Percentiles rank a stretch among this genome's conserved stretches.
These are phyloP conservation scores for Enteromius unitaeniatus DNA, from an alignment of 2,797 vertebrate species.

Conservation along the genomic window DNA sequence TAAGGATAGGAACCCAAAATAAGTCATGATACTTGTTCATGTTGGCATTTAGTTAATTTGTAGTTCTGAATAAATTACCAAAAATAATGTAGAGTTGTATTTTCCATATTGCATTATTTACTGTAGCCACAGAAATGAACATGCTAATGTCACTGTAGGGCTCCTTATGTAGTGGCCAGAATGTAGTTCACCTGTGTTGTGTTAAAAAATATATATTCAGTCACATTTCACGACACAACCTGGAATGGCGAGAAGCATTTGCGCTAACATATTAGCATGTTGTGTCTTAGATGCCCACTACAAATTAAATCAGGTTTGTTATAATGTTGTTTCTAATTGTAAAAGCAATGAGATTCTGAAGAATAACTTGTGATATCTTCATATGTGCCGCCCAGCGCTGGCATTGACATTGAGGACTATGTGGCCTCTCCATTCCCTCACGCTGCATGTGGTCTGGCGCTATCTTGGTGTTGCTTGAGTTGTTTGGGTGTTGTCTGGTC, in stretches of 20 bases:
- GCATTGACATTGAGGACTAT: conserved; percentile 26
- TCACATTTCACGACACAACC: background rate
- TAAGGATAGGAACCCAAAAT: background rate
- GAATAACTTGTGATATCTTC: conserved; percentile 7
- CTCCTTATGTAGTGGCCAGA: background rate
- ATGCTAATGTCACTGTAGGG: background rate
- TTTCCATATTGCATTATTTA: background rate
- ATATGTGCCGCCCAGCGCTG: background rate
- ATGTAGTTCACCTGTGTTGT: background rate
- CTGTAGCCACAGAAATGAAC: background rate
- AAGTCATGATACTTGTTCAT: background rate
- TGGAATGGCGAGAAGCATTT: background rate
- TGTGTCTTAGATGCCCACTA: background rate
- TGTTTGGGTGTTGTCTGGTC: conserved; percentile 71
- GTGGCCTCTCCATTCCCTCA: conserved; percentile 23
- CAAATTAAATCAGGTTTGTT: background rate
- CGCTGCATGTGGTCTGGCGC: background rate
- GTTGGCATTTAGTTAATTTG: background rate
- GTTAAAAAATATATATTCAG: background rate
- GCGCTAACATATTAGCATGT: background rate
- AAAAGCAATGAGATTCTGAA: background rate
- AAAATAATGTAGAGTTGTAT: background rate
- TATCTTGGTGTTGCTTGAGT: conserved; percentile 42
- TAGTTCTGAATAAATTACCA: background rate
- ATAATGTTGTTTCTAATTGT: background rate